A percentile compares a stretch with the other conserved stretches of the same genome.
Evolutionary conservation across 2,113 vertebrate species (phyloP).

Genomic region (Poicephalus meyeri): DNA sequence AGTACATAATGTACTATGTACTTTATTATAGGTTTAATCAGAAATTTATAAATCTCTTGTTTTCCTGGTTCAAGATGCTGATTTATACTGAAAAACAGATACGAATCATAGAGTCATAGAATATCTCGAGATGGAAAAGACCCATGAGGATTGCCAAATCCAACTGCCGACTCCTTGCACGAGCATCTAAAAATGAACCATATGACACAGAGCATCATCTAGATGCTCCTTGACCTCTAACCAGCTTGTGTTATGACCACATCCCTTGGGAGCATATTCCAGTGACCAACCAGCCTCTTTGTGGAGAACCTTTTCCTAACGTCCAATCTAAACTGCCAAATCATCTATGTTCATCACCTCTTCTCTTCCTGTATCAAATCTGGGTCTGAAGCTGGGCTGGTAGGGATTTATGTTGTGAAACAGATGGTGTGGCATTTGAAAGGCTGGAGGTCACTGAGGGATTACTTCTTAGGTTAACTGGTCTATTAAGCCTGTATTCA

Average conservation of each 20-base stretch:
- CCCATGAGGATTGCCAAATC: rapidly evolving
- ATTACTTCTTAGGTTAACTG: not conserved
- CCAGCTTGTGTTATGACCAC: not conserved
- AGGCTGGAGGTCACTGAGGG: not conserved
- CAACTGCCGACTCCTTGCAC: rapidly evolving
- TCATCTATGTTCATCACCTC: not conserved
- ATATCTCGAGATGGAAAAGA: not conserved
- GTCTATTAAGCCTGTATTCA: not conserved
- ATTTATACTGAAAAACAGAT: not conserved
- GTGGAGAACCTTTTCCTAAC: not conserved
- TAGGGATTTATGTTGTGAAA: not conserved
- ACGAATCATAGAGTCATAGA: not conserved
- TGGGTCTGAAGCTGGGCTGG: not conserved
- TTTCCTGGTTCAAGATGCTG: not conserved
- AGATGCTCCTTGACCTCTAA: not conserved
- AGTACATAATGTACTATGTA: not conserved
- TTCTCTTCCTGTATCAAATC: not conserved
- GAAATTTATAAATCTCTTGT: not conserved
- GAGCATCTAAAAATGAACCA: not conserved
- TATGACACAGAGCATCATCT: not conserved
- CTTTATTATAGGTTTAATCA: not conserved
- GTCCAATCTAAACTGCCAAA: not conserved
- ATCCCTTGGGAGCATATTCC: not conserved
- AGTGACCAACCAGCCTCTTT: not conserved
- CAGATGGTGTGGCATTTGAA: not conserved